Evolutionary conservation across 2,888 invertebrate genomes (phyloP).

Genomic region (Matsumyia berberina): DNA sequence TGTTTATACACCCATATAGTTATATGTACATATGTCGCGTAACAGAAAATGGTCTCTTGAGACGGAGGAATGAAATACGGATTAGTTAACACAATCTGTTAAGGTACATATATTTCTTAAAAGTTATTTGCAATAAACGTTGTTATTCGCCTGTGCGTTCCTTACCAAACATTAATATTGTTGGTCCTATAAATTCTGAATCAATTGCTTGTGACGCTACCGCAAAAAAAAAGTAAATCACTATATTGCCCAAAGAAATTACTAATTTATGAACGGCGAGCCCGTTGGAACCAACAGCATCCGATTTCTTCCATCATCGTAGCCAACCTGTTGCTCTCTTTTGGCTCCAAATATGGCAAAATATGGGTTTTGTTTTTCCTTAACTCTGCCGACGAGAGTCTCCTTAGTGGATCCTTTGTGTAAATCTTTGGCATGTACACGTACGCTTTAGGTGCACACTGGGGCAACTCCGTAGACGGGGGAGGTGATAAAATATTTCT

Average conservation of each 20-base stretch:
- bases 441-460: slow-evolving; percentile 45
- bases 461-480: slow-evolving; percentile 13
- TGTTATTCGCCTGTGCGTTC: neutral
- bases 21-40: too few relatives aligned
- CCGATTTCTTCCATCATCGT: slow-evolving; percentile 6
- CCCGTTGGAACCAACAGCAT: neutral
- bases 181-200: slow-evolving; percentile 10
- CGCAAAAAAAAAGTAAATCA: slow-evolving; percentile 11
- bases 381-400: slow-evolving; percentile 26
- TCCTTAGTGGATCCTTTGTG: slow-evolving; percentile 43
- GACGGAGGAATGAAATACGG: too few relatives aligned
- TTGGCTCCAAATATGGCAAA: slow-evolving; percentile 28
- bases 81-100: slow-evolving; percentile 1
- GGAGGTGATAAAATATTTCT: slow-evolving; percentile 66
- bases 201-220: slow-evolving; percentile 27
- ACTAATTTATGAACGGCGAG: slow-evolving; percentile 42
- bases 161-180: neutral
- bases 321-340: slow-evolving; percentile 49
- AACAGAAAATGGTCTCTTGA: too few relatives aligned
- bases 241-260: slow-evolving; percentile 25
- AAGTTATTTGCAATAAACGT: neutral
- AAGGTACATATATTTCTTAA: neutral
- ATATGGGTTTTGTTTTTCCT: slow-evolving; percentile 39
- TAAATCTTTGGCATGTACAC: slow-evolving; percentile 56
- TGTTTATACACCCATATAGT: too few relatives aligned